Evolutionary conservation across 2,113 vertebrate genomes (phyloP), one percentile per base, ranked within the genome.

Genomic region (Elgaria multicarinata): DNA sequence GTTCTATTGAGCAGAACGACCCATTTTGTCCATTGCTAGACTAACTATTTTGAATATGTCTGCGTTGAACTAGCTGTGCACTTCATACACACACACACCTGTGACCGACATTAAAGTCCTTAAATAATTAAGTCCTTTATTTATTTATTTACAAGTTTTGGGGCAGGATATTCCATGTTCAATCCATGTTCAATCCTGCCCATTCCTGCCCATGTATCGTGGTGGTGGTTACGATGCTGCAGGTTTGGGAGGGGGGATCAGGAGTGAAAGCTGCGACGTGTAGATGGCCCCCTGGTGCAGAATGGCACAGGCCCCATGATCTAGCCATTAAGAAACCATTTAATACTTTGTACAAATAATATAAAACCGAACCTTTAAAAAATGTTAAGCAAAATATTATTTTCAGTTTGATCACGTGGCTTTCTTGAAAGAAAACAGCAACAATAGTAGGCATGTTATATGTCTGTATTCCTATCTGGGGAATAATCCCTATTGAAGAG

Each of bases 51-150:
- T 46, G 80, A 3, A 0, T 1, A 5, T 90, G 89, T 69, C 9
- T 88, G 31, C 58, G 31, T 58, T 76, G 2, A 90, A 86, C 62
- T 79, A 50, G 24, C 2, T 71, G 3, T 88, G 83, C 58, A 53
- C 90, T 90, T 42, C n/a, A 81, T 26, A n/a, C n/a, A n/a, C n/a
- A n/a, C n/a, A n/a, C 87, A 75, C 42, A 85, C 83, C 58, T 89
- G 39, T 91, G 69, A 82, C 42, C 53, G 72, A 90, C 90, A 69
- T 86, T 78, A 85, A 92, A 67, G 13, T 44, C 50, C 24, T 74
- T 72, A 74, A 36, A 53, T 33, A 80, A 46, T 20, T 44, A 12
- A n/a, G 7, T 33, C 6, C 12, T 71, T 72, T 74, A 81, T 80
- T 86, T n/a, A n/a, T n/a, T n/a, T n/a, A n/a, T n/a, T n/a, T n/a